Evolutionary conservation across 2,888 invertebrate species (phyloP).

Genomic region (Phengaris arion): DNA sequence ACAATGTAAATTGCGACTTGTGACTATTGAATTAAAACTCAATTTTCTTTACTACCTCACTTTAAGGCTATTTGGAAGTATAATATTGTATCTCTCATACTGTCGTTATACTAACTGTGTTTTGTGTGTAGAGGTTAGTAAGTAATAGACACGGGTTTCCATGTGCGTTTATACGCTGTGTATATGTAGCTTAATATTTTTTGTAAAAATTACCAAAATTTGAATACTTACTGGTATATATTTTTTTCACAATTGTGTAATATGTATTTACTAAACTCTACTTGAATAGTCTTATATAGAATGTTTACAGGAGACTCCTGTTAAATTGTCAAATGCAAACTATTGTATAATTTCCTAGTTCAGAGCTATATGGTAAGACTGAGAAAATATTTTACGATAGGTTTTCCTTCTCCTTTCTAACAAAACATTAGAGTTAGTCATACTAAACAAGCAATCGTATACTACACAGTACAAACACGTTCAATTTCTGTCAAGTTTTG

Average conservation of each 20-base stretch:
- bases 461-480: slow-evolving; percentile 24
- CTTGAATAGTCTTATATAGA: not conserved
- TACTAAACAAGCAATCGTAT: slow-evolving; percentile 5
- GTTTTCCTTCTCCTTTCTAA: slow-evolving; percentile 10
- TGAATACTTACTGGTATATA: not conserved
- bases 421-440: not conserved
- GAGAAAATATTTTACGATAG: slow-evolving; percentile 23
- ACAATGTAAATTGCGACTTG: slow-evolving; percentile 5
- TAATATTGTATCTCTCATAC: not conserved
- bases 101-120: not conserved
- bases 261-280: slow-evolving; percentile 2
- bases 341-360: slow-evolving; percentile 20
- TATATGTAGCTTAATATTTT: slow-evolving; percentile 14
- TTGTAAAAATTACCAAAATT: not conserved
- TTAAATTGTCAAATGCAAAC: not conserved
- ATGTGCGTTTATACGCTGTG: not conserved
- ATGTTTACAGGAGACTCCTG: not conserved
- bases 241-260: not conserved
- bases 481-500: not conserved
- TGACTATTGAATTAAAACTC: slow-evolving; percentile 17
- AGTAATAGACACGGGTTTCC: not conserved
- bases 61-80: slow-evolving; percentile 19
- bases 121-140: not conserved
- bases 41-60: slow-evolving; percentile 28
- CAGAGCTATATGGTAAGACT: slow-evolving; percentile 26